phyloP scores from a whole-genome alignment of 2,113 vertebrate genomes.

The Pelmatolapia mariae region DNA sequence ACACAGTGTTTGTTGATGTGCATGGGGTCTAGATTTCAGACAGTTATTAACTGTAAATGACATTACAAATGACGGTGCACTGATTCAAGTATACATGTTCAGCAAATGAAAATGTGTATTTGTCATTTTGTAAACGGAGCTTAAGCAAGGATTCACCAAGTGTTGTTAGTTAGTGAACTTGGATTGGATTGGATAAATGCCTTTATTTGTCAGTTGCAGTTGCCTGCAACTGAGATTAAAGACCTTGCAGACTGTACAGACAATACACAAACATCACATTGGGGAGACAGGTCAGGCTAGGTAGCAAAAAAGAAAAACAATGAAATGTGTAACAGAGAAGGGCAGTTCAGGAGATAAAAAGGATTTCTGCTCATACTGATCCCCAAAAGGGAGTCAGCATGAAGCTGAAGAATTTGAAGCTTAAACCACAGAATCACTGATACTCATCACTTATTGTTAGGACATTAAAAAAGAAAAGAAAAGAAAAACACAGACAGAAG shows the following conservation, averaged over 20 bases:
- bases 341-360: not conserved
- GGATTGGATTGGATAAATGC: not conserved
- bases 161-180: not conserved
- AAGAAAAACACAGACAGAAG: not conserved
- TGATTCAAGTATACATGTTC: not conserved
- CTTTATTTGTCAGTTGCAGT: not conserved
- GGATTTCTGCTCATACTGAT: fast-evolving
- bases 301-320: not conserved
- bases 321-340: not conserved
- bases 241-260: not conserved
- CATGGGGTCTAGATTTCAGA: not conserved
- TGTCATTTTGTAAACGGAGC: not conserved
- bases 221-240: not conserved
- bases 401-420: not conserved
- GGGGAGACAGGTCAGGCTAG: not conserved
- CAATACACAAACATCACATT: not conserved
- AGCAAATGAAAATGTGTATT: not conserved
- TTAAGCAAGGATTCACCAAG: not conserved
- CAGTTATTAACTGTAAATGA: not conserved
- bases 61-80: not conserved
- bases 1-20: fast-evolving
- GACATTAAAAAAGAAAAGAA: not conserved
- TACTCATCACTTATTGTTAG: not conserved
- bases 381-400: not conserved
- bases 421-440: not conserved